Conservation (phyloP, 2,888 invertebrate species). For the Rhingia rostrata region DNA sequence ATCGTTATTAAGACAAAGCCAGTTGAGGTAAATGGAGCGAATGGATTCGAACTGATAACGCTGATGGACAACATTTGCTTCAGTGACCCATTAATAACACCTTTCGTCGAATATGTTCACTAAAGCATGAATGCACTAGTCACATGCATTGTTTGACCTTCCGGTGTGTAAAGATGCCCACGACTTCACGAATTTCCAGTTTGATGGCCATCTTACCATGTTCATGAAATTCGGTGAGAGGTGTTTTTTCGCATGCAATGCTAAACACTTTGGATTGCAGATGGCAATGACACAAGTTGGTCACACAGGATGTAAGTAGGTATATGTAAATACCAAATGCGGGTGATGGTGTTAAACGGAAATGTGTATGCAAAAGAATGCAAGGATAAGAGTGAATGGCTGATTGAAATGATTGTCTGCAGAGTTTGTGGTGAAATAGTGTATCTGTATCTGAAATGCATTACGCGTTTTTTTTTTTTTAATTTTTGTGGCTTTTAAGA, state of each 20-base stretch:
- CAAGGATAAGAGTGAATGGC: conserved; percentile 47
- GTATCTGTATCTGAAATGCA: not conserved
- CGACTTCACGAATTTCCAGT: conserved; percentile 32
- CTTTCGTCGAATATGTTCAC: not conserved
- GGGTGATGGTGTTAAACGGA: not conserved
- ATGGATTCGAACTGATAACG: conserved; percentile 23
- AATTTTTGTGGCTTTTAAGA: no score
- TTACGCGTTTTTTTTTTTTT: not conserved
- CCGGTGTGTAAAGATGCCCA: conserved; percentile 34
- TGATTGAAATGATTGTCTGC: conserved; percentile 13
- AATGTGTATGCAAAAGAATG: conserved; percentile 7
- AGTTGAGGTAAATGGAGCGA: conserved; percentile 25
- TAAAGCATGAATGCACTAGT: not conserved
- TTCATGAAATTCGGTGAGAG: conserved; percentile 42
- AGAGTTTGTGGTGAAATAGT: conserved; percentile 23
- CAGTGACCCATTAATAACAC: conserved; percentile 21
- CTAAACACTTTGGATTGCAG: conserved; percentile 10
- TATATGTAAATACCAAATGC: not conserved
- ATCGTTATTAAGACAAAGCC: conserved; percentile 48
- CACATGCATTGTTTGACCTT: conserved; percentile 44
- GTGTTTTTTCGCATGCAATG: conserved; percentile 43
- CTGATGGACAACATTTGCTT: conserved; percentile 9
- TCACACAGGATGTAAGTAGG: conserved; percentile 8
- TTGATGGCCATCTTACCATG: not conserved
- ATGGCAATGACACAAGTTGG: conserved; percentile 22